These are phyloP conservation scores for Actinia tenebrosa DNA, from an alignment of 64 coral and sea anemone species.

Conservation along the genomic window DNA sequence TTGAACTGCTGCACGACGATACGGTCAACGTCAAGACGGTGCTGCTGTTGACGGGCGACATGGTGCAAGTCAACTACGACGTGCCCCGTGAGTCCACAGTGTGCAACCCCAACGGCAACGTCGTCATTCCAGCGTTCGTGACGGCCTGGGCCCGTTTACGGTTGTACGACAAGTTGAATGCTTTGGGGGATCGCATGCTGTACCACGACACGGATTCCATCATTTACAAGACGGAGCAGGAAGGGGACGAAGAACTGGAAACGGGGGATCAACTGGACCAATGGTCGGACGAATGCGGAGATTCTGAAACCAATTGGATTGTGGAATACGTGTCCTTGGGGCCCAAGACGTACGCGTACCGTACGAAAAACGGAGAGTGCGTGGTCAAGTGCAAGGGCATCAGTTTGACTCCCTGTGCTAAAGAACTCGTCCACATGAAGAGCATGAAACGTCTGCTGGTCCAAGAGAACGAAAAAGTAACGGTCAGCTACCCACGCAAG, in stretches of 20 bases:
- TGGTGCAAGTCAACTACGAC: not conserved
- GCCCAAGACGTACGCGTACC: not conserved
- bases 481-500: not conserved
- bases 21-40: not conserved
- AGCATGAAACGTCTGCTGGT: not conserved
- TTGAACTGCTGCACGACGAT: not conserved
- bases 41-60: not conserved
- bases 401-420: not conserved
- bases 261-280: not conserved
- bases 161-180: not conserved
- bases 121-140: not conserved
- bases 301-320: not conserved
- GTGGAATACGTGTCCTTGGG: not conserved
- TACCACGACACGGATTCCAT: slow-evolving; percentile 31
- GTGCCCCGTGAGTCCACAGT: too few species aligned
- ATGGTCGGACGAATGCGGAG: not conserved
- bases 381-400: not conserved
- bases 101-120: not conserved
- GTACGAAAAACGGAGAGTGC: not conserved
- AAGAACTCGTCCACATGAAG: not conserved
- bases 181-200: not conserved
- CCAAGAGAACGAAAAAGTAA: not conserved
- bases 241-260: not conserved
- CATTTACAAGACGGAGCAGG: not conserved
- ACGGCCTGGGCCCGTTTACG: not conserved